Conservation (phyloP, 1,140 invertebrate species). For the Phortica variegata region DNA sequence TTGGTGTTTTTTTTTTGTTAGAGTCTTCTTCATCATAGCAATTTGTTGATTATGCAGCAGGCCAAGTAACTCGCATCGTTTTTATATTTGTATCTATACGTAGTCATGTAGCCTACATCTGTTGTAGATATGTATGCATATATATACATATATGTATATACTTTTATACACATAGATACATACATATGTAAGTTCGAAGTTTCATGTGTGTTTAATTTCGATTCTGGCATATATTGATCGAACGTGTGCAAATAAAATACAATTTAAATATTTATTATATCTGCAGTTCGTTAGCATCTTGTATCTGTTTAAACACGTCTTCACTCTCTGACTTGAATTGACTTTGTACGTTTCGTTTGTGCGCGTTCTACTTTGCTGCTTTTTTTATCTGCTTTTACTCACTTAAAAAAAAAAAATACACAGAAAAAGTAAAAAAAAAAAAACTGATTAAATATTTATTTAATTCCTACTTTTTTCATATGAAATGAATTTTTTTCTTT, state of each 20-base stretch:
- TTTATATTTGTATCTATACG: no score
- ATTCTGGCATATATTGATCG: conserved; percentile 42
- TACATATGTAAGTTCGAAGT: conserved; percentile 24
- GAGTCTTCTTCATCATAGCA: conserved; percentile 35
- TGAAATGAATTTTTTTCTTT: no score
- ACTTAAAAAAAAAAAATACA: no score
- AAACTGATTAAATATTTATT: no score
- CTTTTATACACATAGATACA: conserved; percentile 4
- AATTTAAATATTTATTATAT: conserved; percentile 56
- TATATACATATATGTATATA: conserved; percentile 3
- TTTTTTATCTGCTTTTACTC: no score
- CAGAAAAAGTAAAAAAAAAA: not conserved
- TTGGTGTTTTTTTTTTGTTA: conserved; percentile 1
- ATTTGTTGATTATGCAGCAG: conserved; percentile 2
- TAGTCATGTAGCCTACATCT: no score
- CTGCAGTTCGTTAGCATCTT: conserved; percentile 56
- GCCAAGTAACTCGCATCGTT: not conserved
- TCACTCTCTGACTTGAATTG: no score
- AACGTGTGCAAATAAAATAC: conserved; percentile 55
- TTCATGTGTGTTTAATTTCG: conserved; percentile 1
- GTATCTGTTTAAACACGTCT: conserved; percentile 41
- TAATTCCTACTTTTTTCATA: no score
- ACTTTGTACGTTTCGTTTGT: not conserved
- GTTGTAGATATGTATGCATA: not conserved
- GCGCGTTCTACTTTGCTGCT: no score